Base-by-base conservation (phyloP, 2,113 vertebrate genomes). In the Hippocampus comes region DNA sequence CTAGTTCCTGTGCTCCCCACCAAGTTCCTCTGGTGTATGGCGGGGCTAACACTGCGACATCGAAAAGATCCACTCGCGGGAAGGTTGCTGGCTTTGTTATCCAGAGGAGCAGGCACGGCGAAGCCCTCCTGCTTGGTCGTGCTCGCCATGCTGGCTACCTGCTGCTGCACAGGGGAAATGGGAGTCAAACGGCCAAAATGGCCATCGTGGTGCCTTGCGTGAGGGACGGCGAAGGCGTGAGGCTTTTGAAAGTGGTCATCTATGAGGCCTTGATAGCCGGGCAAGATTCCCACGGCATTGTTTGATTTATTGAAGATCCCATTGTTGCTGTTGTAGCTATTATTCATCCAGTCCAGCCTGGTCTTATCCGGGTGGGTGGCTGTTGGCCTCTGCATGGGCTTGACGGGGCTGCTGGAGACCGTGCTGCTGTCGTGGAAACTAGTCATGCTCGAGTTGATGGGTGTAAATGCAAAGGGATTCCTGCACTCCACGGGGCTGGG, bases 191-290 rank as follows among this genome's bases (percentile, higher is more conserved):
- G 94, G n/a, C 95, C 95, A 0, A 97, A 95, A 73, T 96, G 94
- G 71, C 88, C 83, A 41, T 98, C 96, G 0, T 96, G 93, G 85
- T 97, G 94, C 79, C 95, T 93, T 0, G 91, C 86, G 30, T 98
- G 96, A 73, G 97, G 97, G 70, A 99, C 92, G 0, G 97, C 97
- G 7, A 99, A 99, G 68, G 97, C 97, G 0, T 99, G 97, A 64
- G 97, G 97, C 77, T 99, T 99, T 82, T 97, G 92, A 92, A 99
- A 99, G 65, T 95, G 96, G 85, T 98, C 95, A n/a, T 98, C 97
- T 74, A 97, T 94, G 51, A 98, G 89, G 73, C 97, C 95, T 85
- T 97, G 96, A 78, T 99, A 99, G 90, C 95, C 93, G 1, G 95
- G 95, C 14, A 98, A 93, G 86, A 98, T 95, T 76, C 94, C 93